Base-by-base conservation (phyloP, 2,113 vertebrate genomes). In the Nettapus auritus region DNA sequence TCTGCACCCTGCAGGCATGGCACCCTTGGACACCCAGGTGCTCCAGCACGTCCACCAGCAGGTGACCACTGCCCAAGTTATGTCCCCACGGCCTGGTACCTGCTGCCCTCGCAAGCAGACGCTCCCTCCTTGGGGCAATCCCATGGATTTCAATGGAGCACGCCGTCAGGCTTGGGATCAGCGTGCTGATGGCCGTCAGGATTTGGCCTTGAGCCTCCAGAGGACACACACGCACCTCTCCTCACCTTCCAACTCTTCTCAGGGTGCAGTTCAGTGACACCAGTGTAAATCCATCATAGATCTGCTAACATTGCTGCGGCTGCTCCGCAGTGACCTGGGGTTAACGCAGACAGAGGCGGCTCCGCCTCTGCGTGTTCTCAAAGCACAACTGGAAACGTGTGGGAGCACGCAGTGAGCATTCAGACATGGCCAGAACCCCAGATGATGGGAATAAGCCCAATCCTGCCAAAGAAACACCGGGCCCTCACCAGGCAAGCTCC, bases 401-500 rank as follows among this genome's bases (percentile, higher is more conserved):
- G 4, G 78, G 44, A 91, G 28, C 52, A 88, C 52, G 60, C 68
- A 86, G 31, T 88, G 29, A 85, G 55, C 68, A 64, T 13, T 59
- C 2, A 71, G 82, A 64, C 23, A 1, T 0, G 4, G 77, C 33
- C 82, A 77, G 63, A 53, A 66, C 56, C 34, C 74, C 83, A 84
- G 57, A 70, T 60, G 77, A n/a, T 16, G 70, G 50, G 62, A 76
- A 53, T 22, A 13, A 53, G 26, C 38, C 60, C 59, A 59, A 67
- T 68, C 40, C n/a, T 68, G 57, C 76, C 4, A 3, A 15, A 53
- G 76, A 34, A 18, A 0, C 4, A 4, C 71, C 3, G 0, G 63
- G 38, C 52, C 56, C 44, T 57, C 25, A 63, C 46, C 76, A 79
- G 79, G 5, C 1, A 1, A 71, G 78, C 62, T 62, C 48, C 79